Conservation (phyloP, 2,888 invertebrate species). For the Clostera curtula region DNA sequence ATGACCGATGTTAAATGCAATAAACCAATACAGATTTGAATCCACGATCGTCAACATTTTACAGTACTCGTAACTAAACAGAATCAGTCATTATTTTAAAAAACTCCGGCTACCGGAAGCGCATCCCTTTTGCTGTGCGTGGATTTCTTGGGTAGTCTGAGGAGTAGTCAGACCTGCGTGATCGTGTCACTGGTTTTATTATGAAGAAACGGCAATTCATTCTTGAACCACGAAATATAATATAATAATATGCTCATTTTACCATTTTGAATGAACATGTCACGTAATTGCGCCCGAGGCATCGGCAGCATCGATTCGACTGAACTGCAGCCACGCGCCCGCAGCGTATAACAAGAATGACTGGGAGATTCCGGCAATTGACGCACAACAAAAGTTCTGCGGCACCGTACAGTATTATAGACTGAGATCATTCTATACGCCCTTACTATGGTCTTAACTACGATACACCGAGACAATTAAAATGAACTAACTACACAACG, state of each 20-base stretch:
- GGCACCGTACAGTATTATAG: constrained; percentile 30
- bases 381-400: constrained; percentile 19
- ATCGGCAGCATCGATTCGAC: no score
- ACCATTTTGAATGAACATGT: background rate
- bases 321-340: no score
- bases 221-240: background rate
- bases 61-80: constrained; percentile 20
- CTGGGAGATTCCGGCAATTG: no score
- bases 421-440: constrained; percentile 39
- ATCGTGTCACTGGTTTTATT: no score
- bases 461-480: constrained; percentile 7
- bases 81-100: constrained; percentile 24
- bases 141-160: no score
- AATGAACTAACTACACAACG: no score
- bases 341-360: no score
- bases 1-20: constrained; percentile 25
- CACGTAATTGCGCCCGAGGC: no score
- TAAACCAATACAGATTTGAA: constrained; percentile 5
- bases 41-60: constrained; percentile 3
- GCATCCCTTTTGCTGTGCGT: constrained; percentile 11
- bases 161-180: no score
- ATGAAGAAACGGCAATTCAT: no score
- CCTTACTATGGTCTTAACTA: constrained; percentile 23
- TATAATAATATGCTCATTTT: background rate
- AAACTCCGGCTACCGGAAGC: constrained; percentile 13